Conservation (phyloP, 30 jellyfish, hydroid and myxozoan genomes). For the Sanderia malayensis region DNA sequence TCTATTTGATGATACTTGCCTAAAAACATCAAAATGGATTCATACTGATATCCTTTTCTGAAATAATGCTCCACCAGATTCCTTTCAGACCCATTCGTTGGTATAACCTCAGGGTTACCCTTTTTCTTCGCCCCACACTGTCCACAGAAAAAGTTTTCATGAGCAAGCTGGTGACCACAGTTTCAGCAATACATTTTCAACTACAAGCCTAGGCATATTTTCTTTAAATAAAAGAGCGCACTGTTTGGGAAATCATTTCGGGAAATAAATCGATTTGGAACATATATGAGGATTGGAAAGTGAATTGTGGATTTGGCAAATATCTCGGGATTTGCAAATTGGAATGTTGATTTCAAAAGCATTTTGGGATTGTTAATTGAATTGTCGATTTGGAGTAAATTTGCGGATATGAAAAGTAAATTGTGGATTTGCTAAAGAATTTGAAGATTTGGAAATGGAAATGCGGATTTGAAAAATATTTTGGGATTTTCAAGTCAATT, state of each 20-base stretch:
- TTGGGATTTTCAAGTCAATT: neutral
- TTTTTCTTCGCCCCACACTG: conserved; percentile 5
- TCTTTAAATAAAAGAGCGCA: neutral
- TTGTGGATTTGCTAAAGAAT: too few species aligned
- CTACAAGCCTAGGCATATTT: neutral
- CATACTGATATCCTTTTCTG: conserved; percentile 13
- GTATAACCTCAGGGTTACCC: neutral
- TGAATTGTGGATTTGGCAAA: too few species aligned
- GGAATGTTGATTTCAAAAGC: neutral
- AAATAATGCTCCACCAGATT: conserved; percentile 16
- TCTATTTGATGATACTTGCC: neutral
- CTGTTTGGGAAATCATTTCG: neutral
- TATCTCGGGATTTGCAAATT: neutral
- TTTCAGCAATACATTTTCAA: neutral
- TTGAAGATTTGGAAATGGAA: neutral
- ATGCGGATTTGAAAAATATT: neutral
- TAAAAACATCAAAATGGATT: neutral
- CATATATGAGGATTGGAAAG: too few species aligned
- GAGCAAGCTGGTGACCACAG: neutral
- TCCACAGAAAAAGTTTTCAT: conserved; percentile 5
- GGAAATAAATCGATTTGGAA: neutral
- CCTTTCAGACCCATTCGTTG: neutral
- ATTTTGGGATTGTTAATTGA: too few species aligned
- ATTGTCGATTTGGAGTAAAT: too few species aligned
- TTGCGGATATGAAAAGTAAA: too few species aligned